Conservation (phyloP, 2,113 vertebrate genomes). For the Cebidichthys violaceus region DNA sequence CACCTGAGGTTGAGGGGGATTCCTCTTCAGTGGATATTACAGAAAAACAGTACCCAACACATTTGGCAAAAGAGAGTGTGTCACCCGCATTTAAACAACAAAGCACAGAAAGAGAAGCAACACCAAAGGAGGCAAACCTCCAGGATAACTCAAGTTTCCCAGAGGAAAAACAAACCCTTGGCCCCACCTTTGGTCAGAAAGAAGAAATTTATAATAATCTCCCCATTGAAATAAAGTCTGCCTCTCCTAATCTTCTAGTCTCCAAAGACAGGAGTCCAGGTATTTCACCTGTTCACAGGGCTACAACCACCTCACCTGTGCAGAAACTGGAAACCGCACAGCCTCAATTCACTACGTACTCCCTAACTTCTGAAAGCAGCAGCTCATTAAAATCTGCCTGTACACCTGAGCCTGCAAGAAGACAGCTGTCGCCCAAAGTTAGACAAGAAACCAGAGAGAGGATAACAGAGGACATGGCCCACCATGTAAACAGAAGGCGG, state of each 20-base stretch:
- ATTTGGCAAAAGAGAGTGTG: constrained; percentile 21
- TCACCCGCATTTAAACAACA: constrained; percentile 44
- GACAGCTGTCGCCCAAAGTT: constrained; percentile 45
- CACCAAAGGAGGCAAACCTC: constrained; percentile 23
- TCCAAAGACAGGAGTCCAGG: constrained; percentile 24
- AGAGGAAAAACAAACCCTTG: constrained; percentile 28
- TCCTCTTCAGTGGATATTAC: constrained; percentile 23
- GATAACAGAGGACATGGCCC: constrained; percentile 63
- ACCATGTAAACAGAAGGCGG: constrained; percentile 59
- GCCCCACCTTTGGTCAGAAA: background rate
- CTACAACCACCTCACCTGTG: constrained; percentile 35
- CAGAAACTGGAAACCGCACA: constrained; percentile 37
- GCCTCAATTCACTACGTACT: constrained; percentile 18
- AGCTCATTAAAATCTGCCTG: constrained; percentile 30
- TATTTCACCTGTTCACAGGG: constrained; percentile 22
- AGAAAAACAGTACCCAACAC: constrained; percentile 31
- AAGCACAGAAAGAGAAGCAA: constrained; percentile 32
- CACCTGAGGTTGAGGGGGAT: constrained; percentile 20
- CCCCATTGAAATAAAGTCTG: constrained; percentile 23
- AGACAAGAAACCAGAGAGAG: constrained; percentile 52
- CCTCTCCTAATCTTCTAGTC: constrained; percentile 42
- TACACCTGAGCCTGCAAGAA: constrained; percentile 35
- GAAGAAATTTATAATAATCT: constrained; percentile 32
- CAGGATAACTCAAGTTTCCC: constrained; percentile 20
- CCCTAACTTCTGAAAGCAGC: constrained; percentile 44